phyloP scores from a whole-genome alignment of 1,140 invertebrate species.

The Choristoneura fumiferana region DNA sequence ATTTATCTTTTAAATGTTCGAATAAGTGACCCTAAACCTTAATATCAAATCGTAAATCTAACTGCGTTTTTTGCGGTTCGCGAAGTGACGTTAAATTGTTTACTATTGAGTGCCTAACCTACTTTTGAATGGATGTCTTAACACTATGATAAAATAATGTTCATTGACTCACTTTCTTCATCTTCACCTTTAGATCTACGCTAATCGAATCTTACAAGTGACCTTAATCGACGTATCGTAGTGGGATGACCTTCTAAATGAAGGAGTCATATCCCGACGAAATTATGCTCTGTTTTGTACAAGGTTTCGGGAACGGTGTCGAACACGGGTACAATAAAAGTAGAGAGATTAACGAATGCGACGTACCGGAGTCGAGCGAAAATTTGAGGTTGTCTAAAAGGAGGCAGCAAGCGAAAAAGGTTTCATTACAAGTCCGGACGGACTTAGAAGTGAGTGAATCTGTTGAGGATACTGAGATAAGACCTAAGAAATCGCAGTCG shows the following conservation, averaged over 20 bases:
- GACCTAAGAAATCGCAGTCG: slow-evolving; percentile 33
- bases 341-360: slow-evolving; percentile 36
- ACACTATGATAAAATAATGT: slow-evolving; percentile 5
- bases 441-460: slow-evolving; percentile 18
- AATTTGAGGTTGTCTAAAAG: slow-evolving; percentile 38
- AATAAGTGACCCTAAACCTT: background rate
- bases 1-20: background rate
- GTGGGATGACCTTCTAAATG: slow-evolving; percentile 61
- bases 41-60: background rate
- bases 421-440: slow-evolving; percentile 33
- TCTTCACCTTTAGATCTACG: background rate
- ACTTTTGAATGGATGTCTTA: background rate
- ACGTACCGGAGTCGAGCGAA: slow-evolving; percentile 27
- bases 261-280: slow-evolving; percentile 69
- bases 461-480: slow-evolving; percentile 20
- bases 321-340: slow-evolving; percentile 49
- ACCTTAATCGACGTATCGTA: slow-evolving; percentile 19
- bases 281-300: slow-evolving; percentile 74
- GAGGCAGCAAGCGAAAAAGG: slow-evolving; percentile 38
- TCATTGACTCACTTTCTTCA: background rate
- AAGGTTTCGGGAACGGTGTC: slow-evolving; percentile 57
- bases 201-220: slow-evolving; percentile 15
- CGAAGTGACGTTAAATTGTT: slow-evolving; percentile 19
- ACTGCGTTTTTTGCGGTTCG: slow-evolving; percentile 1
- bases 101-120: slow-evolving; percentile 2